Conservation (phyloP, 2,113 vertebrate species). For the Cavia porcellus region DNA sequence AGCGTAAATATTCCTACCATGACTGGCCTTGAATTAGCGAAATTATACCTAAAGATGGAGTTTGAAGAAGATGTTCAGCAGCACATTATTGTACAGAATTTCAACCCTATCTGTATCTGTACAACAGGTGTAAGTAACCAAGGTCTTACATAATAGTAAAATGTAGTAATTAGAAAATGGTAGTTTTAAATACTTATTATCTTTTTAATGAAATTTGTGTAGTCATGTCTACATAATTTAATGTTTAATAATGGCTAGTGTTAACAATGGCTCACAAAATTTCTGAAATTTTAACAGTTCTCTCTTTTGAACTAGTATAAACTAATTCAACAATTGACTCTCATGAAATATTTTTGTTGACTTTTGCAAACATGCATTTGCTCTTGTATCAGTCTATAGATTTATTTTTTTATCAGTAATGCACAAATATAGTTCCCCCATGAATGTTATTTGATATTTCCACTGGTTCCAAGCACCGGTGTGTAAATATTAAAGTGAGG, state of each 20-base stretch:
- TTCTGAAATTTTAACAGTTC: neutral
- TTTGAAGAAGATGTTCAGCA: neutral
- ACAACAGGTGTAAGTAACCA: neutral
- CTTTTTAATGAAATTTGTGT: neutral
- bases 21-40: neutral
- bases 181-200: neutral
- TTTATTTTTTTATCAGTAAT: neutral
- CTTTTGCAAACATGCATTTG: neutral
- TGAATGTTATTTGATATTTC: neutral
- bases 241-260: neutral
- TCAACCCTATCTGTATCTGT: neutral
- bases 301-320: neutral
- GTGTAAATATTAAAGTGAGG: neutral
- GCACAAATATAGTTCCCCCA: neutral
- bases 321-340: neutral
- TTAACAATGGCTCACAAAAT: constrained; percentile 17
- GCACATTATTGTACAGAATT: neutral
- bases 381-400: neutral
- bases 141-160: neutral
- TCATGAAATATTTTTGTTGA: neutral
- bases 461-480: neutral
- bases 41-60: neutral
- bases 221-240: neutral
- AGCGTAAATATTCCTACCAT: neutral
- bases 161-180: neutral